Evolutionary conservation across 1,140 invertebrate species (phyloP).

Genomic region (Magallana ariakensis): DNA sequence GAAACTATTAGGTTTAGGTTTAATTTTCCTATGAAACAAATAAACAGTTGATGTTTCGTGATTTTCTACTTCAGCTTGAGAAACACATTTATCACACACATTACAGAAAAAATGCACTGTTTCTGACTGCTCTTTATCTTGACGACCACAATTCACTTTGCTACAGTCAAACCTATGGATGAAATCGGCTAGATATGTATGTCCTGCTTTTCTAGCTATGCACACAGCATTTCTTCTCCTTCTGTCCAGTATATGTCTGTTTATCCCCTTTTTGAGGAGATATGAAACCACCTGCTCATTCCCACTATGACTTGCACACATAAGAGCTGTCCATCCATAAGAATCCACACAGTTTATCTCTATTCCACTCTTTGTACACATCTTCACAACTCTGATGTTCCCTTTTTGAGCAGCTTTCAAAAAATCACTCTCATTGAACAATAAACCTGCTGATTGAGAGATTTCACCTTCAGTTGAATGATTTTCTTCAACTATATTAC

Average conservation of each 20-base stretch:
- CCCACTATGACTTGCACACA: conserved; percentile 88
- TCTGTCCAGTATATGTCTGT: conserved; percentile 83
- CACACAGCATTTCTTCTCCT: conserved; percentile 85
- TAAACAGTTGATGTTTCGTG: conserved; percentile 89
- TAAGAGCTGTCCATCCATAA: conserved; percentile 90
- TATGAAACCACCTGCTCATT: conserved; percentile 83
- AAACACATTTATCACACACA: conserved; percentile 83
- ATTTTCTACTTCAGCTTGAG: conserved; percentile 80
- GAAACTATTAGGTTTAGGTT: conserved; percentile 83
- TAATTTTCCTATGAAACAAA: conserved; percentile 85
- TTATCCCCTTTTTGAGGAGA: conserved; percentile 84
- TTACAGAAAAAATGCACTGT: conserved; percentile 82
- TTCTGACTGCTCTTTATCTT: conserved; percentile 64
- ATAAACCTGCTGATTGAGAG: background rate
- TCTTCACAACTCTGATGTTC: conserved; percentile 57
- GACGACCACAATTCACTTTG: background rate
- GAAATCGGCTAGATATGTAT: conserved; percentile 81
- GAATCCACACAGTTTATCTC: conserved; percentile 85
- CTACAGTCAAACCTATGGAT: conserved; percentile 73
- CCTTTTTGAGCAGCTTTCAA: conserved; percentile 68
- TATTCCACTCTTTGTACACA: conserved; percentile 60
- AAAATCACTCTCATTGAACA: conserved; percentile 20
- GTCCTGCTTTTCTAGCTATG: conserved; percentile 84
- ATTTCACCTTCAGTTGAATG: background rate
- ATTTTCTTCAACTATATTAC: background rate